Evolutionary conservation across 2,113 vertebrate species (phyloP).

Genomic region (Microcebus tavaratra): DNA sequence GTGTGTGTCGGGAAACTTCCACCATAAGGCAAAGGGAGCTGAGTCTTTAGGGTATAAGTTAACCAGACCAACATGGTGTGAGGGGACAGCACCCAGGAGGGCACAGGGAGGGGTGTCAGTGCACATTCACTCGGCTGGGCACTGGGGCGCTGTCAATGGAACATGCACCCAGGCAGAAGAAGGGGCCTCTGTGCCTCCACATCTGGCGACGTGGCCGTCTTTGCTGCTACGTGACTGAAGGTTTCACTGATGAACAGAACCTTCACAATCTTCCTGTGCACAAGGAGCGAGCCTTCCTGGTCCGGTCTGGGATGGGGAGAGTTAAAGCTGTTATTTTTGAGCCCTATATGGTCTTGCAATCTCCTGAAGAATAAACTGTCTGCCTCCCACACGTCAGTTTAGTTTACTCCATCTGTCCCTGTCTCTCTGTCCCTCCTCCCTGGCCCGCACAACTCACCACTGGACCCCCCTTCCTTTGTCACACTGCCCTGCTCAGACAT

Average conservation of each 20-base stretch:
- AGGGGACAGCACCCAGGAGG: not conserved
- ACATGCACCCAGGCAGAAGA: rapidly evolving
- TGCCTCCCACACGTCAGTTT: not conserved
- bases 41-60: not conserved
- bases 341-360: rapidly evolving
- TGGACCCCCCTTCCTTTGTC: too few species aligned
- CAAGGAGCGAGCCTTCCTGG: not conserved
- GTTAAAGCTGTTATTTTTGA: not conserved
- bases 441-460: not conserved
- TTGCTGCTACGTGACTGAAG: not conserved
- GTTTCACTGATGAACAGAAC: not conserved
- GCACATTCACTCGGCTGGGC: too few species aligned
- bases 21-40: not conserved
- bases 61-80: rapidly evolving
- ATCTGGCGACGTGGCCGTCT: not conserved
- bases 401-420: not conserved
- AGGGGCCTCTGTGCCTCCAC: not conserved
- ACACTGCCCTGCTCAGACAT: rapidly evolving
- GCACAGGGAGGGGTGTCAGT: not conserved
- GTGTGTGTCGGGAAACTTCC: not conserved
- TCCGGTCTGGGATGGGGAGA: not conserved
- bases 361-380: not conserved
- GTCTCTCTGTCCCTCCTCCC: not conserved
- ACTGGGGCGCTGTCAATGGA: not conserved
- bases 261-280: not conserved